phyloP scores from a whole-genome alignment of 2,888 invertebrate species.

The Lasioglossum villosulum region DNA sequence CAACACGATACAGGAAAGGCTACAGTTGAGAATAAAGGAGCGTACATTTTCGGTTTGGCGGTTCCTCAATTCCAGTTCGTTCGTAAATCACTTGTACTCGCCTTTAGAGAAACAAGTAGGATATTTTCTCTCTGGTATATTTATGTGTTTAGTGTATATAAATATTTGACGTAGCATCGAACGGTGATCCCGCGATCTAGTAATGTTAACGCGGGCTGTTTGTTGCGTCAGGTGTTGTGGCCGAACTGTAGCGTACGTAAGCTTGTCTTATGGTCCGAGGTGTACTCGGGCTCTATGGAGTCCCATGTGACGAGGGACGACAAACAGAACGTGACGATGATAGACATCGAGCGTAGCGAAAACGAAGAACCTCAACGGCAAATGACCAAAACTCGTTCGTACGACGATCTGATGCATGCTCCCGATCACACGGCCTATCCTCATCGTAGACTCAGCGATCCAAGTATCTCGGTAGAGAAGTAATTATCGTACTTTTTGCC shows the following conservation, averaged over 20 bases:
- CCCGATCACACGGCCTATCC: conserved; percentile 86
- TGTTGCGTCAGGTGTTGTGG: conserved; percentile 90
- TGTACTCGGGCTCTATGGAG: conserved; percentile 89
- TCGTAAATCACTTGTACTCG: conserved; percentile 94
- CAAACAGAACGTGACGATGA: conserved; percentile 79
- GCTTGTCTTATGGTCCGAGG: conserved; percentile 93
- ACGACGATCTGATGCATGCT: conserved; percentile 91
- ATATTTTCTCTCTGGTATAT: conserved; percentile 14
- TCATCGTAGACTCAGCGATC: conserved; percentile 93
- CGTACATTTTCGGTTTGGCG: conserved; percentile 95
- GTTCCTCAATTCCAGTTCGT: conserved; percentile 91
- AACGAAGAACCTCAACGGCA: conserved; percentile 84
- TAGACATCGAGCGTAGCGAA: conserved; percentile 81
- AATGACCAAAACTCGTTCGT: conserved; percentile 94
- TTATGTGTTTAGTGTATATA: neutral
- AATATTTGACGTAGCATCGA: neutral
- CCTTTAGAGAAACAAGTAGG: conserved; percentile 85
- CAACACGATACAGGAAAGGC: conserved; percentile 92
- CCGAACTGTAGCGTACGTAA: conserved; percentile 94
- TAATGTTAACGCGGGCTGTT: neutral
- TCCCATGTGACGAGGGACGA: conserved; percentile 83
- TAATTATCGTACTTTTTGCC: conserved; percentile 80
- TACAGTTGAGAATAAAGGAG: conserved; percentile 87
- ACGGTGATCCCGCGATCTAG: neutral
- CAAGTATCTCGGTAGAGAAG: conserved; percentile 92